Evolutionary conservation across 1,140 invertebrate genomes (phyloP).

Genomic region (Oncopodura yosiiana): DNA sequence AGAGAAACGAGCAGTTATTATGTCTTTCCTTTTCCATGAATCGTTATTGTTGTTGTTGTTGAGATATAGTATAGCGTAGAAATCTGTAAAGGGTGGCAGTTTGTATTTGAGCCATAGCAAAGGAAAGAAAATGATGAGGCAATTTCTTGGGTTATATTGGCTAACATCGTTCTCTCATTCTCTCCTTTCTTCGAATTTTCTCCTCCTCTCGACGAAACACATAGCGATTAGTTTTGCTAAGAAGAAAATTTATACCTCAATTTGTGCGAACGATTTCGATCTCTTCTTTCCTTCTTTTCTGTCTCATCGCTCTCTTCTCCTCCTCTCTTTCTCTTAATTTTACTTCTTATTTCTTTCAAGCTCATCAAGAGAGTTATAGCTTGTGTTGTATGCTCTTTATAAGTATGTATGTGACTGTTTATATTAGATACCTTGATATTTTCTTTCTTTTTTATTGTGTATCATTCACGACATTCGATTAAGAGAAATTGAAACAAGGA

Average conservation of each 20-base stretch:
- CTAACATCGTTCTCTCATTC: conserved; percentile 19
- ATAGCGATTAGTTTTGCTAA: conserved; percentile 24
- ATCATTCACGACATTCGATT: no score
- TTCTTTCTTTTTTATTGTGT: no score
- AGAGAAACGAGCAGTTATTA: conserved; percentile 2
- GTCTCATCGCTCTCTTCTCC: neutral
- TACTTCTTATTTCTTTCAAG: neutral
- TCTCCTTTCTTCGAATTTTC: no score
- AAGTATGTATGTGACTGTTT: no score
- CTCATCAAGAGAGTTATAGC: no score
- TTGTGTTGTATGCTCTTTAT: no score
- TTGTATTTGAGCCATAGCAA: neutral
- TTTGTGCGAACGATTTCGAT: conserved; percentile 26
- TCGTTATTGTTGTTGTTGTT: neutral
- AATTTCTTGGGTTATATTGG: conserved; percentile 19
- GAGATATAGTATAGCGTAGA: no score
- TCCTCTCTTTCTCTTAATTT: neutral
- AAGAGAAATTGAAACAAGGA: no score
- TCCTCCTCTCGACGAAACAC: conserved; percentile 23
- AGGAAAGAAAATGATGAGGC: conserved; percentile 28
- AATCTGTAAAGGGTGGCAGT: neutral
- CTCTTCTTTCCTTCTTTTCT: conserved; percentile 5
- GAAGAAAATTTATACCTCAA: conserved; percentile 27
- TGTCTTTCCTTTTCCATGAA: neutral
- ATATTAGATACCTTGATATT: no score